Evolutionary conservation across 2,113 vertebrate genomes (phyloP), one percentile per base, ranked within the genome.

Genomic region (Himantopus leucocephalus): DNA sequence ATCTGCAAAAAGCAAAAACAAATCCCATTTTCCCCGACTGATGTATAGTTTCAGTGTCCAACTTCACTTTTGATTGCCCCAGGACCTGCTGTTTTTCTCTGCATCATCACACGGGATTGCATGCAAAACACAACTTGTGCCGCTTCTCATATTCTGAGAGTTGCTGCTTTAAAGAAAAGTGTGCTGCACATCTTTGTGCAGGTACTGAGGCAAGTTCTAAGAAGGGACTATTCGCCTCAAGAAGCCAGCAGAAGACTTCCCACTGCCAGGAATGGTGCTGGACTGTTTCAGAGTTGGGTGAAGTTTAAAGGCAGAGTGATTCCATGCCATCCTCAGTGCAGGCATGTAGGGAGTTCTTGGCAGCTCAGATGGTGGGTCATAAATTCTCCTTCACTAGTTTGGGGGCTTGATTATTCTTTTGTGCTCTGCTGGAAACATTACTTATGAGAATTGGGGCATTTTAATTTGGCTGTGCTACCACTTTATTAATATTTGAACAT

Each of bases 401-500:
- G 53, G 94, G 94, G 97, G 80, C 92, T 94, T 96, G 93, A 95
- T 96, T 92, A 96, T 97, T 96, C 94, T 97, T 97, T 82, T 79
- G 91, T 97, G 96, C 84, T 90, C 87, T 92, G 71, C 75, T 95
- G 93, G 95, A 96, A 97, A 94, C 96, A 95, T 97, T 97, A 97
- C 97, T 97, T 97, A 96, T 90, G 97, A 97, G 97, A 97, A 97
- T 96, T 97, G 97, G 93, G 93, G 95, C 96, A 97, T 96, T 96
- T 97, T 97, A 97, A 97, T 96, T 97, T 97, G 94, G 96, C 95
- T 74, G 81, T 85, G 74, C 91, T 96, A 95, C 87, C 81, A 96
- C 94, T 97, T 97, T 97, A 97, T 97, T 97, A 97, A 97, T 97
- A 97, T 97, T 97, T 97, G 94, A 97, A 97, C 92, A 94, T 95